Evolutionary conservation across 2,113 vertebrate species (phyloP), one percentile per base, ranked within the genome.

Genomic region (Clinocottus analis): DNA sequence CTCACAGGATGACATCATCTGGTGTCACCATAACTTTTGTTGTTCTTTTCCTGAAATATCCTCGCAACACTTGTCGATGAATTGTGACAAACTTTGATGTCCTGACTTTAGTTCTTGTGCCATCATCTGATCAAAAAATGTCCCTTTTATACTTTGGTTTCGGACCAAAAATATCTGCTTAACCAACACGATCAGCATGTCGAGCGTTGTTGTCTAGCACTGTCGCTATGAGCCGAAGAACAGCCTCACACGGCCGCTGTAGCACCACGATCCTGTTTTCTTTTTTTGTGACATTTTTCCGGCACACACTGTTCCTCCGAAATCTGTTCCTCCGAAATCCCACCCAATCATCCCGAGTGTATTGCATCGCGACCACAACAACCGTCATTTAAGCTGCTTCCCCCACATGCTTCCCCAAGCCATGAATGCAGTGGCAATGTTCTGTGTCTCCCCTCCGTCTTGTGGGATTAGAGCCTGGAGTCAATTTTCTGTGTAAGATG

Each of bases 401-500:
- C 11, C n/a, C 56, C 58, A 68, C 49, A 31, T 73, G 19, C 56
- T 39, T 59, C 25, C 17, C 49, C 2, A 73, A 80, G 63, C 41
- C 47, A 35, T 64, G 62, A 75, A 61, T 59, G 37, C 16, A 14
- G 62, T 56, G 51, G 25, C 21, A 17, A 43, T 72, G 68, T 49
- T 71, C 56, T 59, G 9, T 43, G 29, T 75, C 10, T 73, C 37
- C 59, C 37, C n/a, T n/a, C n/a, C n/a, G 13, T 62, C 19, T 55
- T 65, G 68, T 77, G 39, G 80, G 64, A 70, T 85, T 69, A 77
- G 31, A 41, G 59, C 43, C 64, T 74, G 51, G 71, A 67, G 47
- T 86, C 12, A 19, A 39, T 69, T 12, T 79, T 37, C 68, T 59
- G 23, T 56, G 29, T 25, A 21, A 77, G 14, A 73, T 63, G 49